Conservation (phyloP, 2,888 invertebrate species). For the Artemia sinica region DNA sequence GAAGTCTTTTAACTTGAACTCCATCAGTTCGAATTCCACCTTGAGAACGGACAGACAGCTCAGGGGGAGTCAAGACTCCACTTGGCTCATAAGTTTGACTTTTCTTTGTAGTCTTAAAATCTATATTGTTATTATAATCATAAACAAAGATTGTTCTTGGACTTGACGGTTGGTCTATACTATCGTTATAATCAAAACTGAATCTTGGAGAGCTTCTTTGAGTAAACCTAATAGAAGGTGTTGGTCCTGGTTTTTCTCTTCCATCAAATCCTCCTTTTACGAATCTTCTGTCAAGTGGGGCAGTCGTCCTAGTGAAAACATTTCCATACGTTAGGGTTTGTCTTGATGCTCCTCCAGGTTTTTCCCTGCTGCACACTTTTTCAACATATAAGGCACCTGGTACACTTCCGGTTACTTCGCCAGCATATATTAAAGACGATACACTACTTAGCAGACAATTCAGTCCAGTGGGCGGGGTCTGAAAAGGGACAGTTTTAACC, state of each 20-base stretch:
- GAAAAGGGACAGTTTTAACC: background rate
- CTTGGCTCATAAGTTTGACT: background rate
- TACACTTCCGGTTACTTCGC: slow-evolving; percentile 6
- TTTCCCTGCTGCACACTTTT: background rate
- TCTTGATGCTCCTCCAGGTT: too few relatives aligned
- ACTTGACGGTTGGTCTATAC: background rate
- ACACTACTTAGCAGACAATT: slow-evolving; percentile 3
- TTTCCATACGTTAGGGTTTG: too few relatives aligned
- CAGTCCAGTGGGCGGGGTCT: slow-evolving; percentile 2
- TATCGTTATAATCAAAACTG: too few relatives aligned
- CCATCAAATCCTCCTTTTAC: too few relatives aligned
- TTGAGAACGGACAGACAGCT: background rate
- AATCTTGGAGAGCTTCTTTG: too few relatives aligned
- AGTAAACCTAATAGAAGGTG: too few relatives aligned
- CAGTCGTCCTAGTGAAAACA: too few relatives aligned
- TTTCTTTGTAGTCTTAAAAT: slow-evolving; percentile 1
- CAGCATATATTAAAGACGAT: background rate
- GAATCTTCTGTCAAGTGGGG: too few relatives aligned
- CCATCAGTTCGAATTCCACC: background rate
- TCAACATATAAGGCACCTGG: background rate
- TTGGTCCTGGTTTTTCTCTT: too few relatives aligned
- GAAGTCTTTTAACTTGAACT: too few relatives aligned
- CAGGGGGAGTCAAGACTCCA: background rate
- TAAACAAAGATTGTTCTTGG: background rate
- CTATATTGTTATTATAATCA: slow-evolving; percentile 1